Evolutionary conservation across 2,797 vertebrate species (phyloP).

Genomic region (Dryobates pubescens): DNA sequence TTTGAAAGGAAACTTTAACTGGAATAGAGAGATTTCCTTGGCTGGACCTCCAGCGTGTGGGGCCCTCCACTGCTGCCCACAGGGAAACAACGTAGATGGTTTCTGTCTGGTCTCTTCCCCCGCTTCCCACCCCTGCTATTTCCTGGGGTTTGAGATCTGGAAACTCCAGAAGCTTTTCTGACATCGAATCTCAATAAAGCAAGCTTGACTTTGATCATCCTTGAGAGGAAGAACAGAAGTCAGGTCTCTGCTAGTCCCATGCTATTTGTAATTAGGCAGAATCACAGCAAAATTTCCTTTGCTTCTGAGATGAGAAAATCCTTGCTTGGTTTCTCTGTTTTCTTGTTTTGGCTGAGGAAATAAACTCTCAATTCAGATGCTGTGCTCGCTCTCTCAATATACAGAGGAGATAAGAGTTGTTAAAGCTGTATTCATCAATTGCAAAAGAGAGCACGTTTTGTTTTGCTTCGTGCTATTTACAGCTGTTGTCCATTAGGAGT

Average conservation of each 20-base stretch:
- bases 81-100: background rate
- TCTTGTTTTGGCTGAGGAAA: background rate
- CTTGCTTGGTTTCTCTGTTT: background rate
- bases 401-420: conserved; percentile 47
- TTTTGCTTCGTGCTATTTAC: conserved; percentile 65
- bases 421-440: conserved; percentile 58
- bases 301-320: background rate
- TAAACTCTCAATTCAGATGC: conserved; percentile 11
- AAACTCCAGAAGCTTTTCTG: background rate
- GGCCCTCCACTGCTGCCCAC: accelerated
- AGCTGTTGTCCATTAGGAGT: conserved; percentile 73
- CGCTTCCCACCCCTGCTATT: accelerated
- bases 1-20: background rate
- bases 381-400: background rate
- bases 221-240: background rate
- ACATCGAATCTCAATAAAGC: background rate
- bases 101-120: background rate
- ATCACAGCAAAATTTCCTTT: background rate
- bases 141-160: background rate
- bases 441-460: conserved; percentile 30
- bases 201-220: background rate
- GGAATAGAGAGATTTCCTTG: background rate
- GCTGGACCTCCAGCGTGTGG: background rate
- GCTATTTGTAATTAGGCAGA: background rate
- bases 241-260: background rate